These are phyloP conservation scores for Tarsius wallacei DNA, from an alignment of 2,797 vertebrate genomes.

Conservation along the genomic window DNA sequence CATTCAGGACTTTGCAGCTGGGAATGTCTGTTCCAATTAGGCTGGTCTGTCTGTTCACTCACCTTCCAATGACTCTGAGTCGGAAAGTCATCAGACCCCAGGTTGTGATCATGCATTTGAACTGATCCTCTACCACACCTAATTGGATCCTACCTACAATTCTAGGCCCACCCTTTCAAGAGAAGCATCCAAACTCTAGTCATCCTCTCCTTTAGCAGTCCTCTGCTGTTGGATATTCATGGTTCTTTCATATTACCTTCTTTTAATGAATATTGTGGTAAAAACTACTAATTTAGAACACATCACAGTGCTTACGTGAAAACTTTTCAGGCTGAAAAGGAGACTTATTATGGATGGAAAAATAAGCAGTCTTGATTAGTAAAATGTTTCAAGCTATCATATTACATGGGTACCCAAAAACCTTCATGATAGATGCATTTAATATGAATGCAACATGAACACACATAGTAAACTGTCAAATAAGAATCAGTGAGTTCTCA, in stretches of 20 bases:
- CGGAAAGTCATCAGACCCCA: neutral
- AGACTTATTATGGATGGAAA: neutral
- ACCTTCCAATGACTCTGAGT: neutral
- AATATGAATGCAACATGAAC: conserved; percentile 29
- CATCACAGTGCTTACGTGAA: neutral
- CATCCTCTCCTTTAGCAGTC: neutral
- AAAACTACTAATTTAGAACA: neutral
- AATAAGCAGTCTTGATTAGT: neutral
- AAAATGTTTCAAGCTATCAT: neutral
- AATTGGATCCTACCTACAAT: neutral
- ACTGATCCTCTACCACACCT: neutral
- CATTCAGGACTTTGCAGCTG: neutral
- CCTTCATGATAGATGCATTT: neutral
- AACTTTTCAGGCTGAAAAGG: conserved; percentile 2
- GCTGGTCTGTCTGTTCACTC: neutral
- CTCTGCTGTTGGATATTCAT: neutral
- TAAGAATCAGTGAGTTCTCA: neutral
- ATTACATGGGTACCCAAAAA: neutral
- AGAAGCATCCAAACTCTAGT: neutral
- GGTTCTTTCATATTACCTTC: neutral
- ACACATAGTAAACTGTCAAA: conserved; percentile 4
- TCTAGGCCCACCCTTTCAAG: neutral
- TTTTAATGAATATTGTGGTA: neutral
- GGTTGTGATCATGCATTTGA: neutral
- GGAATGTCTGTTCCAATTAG: neutral